Conservation (phyloP, 2,888 invertebrate species). For the Amiota communis region DNA sequence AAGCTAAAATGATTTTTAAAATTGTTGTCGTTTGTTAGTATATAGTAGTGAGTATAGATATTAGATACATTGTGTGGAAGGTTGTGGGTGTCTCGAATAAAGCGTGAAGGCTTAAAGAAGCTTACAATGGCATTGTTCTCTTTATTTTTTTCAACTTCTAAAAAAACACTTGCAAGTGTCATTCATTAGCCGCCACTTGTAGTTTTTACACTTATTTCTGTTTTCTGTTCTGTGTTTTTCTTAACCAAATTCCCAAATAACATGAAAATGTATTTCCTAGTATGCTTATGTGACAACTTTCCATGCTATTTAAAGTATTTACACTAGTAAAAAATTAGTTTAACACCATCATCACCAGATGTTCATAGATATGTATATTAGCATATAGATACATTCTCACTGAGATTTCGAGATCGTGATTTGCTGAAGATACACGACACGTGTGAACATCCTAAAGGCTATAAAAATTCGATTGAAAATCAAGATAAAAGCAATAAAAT, state of each 20-base stretch:
- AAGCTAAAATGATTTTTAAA: constrained; percentile 52
- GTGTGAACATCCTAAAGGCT: constrained; percentile 19
- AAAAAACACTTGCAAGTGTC: constrained; percentile 14
- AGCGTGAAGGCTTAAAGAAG: constrained; percentile 49
- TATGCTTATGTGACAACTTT: background rate
- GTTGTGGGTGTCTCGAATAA: constrained; percentile 62
- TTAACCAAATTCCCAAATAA: too few relatives aligned
- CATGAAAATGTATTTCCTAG: too few relatives aligned
- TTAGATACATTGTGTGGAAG: constrained; percentile 17
- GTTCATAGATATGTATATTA: too few relatives aligned
- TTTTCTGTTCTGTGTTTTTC: too few relatives aligned
- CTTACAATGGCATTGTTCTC: constrained; percentile 18
- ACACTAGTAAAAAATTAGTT: too few relatives aligned
- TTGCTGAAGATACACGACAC: constrained; percentile 23
- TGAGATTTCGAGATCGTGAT: background rate
- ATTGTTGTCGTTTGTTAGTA: too few relatives aligned
- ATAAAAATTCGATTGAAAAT: constrained; percentile 20
- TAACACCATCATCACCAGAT: too few relatives aligned
- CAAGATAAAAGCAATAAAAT: constrained; percentile 33
- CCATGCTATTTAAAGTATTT: background rate
- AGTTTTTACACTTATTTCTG: background rate
- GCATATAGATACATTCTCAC: too few relatives aligned
- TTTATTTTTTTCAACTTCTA: constrained; percentile 24
- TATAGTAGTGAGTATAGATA: too few relatives aligned
- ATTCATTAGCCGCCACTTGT: background rate